phyloP scores from a whole-genome alignment of 2,113 vertebrate genomes.

The Chauna torquata region DNA sequence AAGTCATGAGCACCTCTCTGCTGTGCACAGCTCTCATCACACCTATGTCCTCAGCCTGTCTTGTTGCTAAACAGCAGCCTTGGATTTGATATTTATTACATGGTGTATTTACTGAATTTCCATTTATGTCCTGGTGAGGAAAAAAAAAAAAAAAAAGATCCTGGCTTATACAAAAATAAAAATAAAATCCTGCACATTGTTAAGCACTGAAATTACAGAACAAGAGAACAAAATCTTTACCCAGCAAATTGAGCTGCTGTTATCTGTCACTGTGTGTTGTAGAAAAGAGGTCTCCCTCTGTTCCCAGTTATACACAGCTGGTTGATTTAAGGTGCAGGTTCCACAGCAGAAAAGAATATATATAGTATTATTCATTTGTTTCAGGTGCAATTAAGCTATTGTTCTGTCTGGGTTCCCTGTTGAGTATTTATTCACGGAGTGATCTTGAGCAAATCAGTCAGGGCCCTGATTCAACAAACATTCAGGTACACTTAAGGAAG shows the following conservation, averaged over 20 bases:
- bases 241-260: neutral
- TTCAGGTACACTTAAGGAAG: neutral
- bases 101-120: neutral
- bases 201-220: neutral
- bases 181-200: neutral
- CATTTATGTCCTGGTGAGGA: neutral
- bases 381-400: neutral
- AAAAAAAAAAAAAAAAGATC: neutral
- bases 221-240: neutral
- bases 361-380: neutral
- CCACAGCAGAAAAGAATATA: neutral
- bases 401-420: neutral
- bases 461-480: neutral
- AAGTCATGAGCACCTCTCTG: neutral
- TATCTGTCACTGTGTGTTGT: neutral
- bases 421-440: neutral
- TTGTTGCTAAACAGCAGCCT: neutral
- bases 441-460: neutral
- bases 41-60: neutral
- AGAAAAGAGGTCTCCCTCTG: neutral
- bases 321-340: neutral
- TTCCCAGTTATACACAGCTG: neutral
- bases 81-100: neutral
- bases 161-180: neutral
- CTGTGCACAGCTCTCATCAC: accelerated